Percentiles rank a stretch among this genome's conserved stretches.
phyloP scores from a whole-genome alignment of 2,113 vertebrate genomes.

The Symphodus melops region DNA sequence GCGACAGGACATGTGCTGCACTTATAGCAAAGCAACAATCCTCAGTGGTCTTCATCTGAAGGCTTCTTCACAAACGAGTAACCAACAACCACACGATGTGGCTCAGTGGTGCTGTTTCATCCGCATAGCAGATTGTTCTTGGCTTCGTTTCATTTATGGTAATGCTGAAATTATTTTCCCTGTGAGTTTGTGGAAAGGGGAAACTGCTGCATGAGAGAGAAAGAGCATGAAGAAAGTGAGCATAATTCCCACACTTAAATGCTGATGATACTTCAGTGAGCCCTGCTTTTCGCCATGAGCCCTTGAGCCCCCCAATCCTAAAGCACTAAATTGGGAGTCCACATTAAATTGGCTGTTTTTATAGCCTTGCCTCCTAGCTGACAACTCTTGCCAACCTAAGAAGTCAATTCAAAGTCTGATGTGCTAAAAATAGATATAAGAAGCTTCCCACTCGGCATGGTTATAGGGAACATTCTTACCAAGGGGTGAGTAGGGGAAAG shows the following conservation, averaged over 20 bases:
- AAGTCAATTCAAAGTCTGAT: conserved; percentile 51
- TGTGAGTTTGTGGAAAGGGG: neutral
- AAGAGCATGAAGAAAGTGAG: neutral
- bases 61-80: neutral
- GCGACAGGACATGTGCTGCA: conserved; percentile 9
- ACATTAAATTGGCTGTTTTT: conserved; percentile 49
- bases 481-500: conserved; percentile 47
- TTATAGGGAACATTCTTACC: conserved; percentile 12
- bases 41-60: conserved; percentile 22
- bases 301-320: neutral
- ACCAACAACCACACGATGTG: conserved; percentile 9
- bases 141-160: conserved; percentile 1
- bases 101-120: conserved; percentile 1
- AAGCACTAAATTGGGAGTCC: conserved; percentile 29
- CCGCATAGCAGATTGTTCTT: neutral
- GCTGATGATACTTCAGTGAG: conserved; percentile 25
- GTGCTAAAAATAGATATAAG: conserved; percentile 61
- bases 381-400: conserved; percentile 13
- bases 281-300: conserved; percentile 14
- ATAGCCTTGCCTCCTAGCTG: conserved; percentile 33
- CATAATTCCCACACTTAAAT: conserved; percentile 15
- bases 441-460: conserved; percentile 15
- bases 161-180: conserved; percentile 19
- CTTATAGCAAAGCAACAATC: conserved; percentile 8
- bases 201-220: neutral